Evolutionary conservation across 2,797 vertebrate genomes (phyloP), one percentile per base, ranked within the genome.

Genomic region (Adelosebastes latens): DNA sequence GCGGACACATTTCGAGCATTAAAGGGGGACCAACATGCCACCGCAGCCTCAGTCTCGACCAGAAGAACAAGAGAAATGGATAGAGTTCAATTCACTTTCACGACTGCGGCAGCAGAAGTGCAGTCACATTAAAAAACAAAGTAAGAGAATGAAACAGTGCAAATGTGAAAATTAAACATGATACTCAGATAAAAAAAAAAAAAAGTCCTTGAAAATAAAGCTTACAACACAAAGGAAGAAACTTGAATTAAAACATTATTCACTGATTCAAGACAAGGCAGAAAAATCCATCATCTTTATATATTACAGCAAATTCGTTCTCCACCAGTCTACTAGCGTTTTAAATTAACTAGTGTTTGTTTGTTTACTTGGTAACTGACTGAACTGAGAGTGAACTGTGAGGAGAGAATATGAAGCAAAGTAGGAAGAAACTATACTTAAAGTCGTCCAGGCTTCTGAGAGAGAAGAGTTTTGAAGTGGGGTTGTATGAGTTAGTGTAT

Each of bases 181-280:
- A 75, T 25, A 18, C n/a, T 55, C 8, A 7, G 52, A 49, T 25
- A 9, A 18, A 80, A 65, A 11, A 46, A 46, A 11, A 46, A 39
- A 27, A 27, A 27, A 32, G 14, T 12, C 20, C 29, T 13, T 36
- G 13, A 69, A 81, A 83, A 61, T 65, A 73, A 88, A 89, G 82
- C 76, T 87, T 63, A 79, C 67, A 63, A 76, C 80, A 88, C 72
- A 83, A 83, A 82, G 59, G 58, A 82, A 27, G 58, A 55, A 65
- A 83, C 34, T 90, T 90, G 63, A 84, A 81, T 83, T 78, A 34
- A 86, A 88, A 89, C 75, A 71, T 56, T 32, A 16, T 42, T 82
- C 82, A 77, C 68, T 63, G 67, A 72, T 56, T 66, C 64, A 55
- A 77, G 56, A 85, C 53, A 49, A 81, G 46, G 34, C 74, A n/a